Conservation (phyloP, 2,888 invertebrate species). For the Drepanosiphum platanoidis region DNA sequence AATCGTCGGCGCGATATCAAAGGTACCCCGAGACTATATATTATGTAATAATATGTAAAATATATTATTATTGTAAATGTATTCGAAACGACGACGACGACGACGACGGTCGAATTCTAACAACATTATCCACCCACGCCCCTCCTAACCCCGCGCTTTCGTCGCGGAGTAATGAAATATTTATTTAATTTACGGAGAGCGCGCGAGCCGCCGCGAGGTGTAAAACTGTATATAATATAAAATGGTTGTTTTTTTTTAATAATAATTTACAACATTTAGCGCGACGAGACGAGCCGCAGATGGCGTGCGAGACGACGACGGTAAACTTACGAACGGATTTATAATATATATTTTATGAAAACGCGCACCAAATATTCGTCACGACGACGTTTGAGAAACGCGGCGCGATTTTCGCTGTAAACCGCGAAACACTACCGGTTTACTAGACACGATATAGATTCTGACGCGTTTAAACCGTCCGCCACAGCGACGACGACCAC, state of each 20-base stretch:
- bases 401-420: too few relatives aligned
- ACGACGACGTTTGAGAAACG: too few relatives aligned
- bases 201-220: conserved; percentile 15
- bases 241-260: not conserved
- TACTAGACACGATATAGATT: too few relatives aligned
- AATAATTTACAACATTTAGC: conserved; percentile 50
- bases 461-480: too few relatives aligned
- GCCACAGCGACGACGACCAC: too few relatives aligned
- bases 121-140: conserved; percentile 32
- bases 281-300: not conserved
- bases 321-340: not conserved
- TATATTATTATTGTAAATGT: not conserved
- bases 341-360: too few relatives aligned
- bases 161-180: conserved; percentile 26
- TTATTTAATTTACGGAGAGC: conserved; percentile 46
- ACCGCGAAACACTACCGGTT: too few relatives aligned
- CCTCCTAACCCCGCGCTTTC: not conserved
- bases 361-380: too few relatives aligned
- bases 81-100: conserved; percentile 17
- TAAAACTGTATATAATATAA: conserved; percentile 3
- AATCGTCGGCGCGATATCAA: not conserved
- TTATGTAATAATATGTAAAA: too few relatives aligned
- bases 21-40: not conserved
- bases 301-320: not conserved
- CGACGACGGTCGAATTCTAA: conserved; percentile 36